These are phyloP conservation scores for Patella pellucida DNA, from an alignment of 2,888 invertebrate species.

Conservation along the genomic window DNA sequence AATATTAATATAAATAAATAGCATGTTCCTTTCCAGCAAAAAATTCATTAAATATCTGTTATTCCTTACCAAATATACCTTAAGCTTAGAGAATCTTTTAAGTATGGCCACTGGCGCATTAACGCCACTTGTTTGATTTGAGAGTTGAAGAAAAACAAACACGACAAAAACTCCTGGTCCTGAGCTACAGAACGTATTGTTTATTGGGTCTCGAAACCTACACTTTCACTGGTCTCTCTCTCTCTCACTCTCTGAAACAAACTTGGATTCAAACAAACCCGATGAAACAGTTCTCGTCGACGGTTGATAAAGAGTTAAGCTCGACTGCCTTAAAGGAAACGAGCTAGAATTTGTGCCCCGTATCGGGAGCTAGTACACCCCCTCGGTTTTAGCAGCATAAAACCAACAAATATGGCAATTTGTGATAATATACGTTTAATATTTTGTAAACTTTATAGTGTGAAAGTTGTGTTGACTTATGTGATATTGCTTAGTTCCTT, in stretches of 20 bases:
- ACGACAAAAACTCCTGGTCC: not conserved
- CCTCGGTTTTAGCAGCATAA: conserved; percentile 3
- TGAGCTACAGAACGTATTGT: not conserved
- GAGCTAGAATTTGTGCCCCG: not conserved
- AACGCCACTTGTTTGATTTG: not conserved
- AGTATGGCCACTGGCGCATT: not conserved
- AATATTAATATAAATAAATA: no score
- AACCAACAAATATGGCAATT: not conserved
- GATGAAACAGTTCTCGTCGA: no score
- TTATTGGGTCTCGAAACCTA: not conserved
- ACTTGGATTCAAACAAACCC: no score
- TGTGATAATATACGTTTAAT: not conserved
- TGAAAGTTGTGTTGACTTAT: not conserved
- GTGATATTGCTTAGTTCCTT: not conserved
- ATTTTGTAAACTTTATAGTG: not conserved
- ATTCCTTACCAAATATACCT: no score
- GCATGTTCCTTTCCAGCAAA: no score
- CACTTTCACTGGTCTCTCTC: no score
- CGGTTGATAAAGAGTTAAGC: no score
- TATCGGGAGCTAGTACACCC: not conserved
- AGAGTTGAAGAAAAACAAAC: conserved; percentile 9
- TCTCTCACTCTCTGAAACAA: no score
- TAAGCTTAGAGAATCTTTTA: not conserved
- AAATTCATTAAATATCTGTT: no score
- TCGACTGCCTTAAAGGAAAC: not conserved